Evolutionary conservation across 2,113 vertebrate genomes (phyloP), one percentile per base, ranked within the genome.

Genomic region (Vanacampus margaritifer): DNA sequence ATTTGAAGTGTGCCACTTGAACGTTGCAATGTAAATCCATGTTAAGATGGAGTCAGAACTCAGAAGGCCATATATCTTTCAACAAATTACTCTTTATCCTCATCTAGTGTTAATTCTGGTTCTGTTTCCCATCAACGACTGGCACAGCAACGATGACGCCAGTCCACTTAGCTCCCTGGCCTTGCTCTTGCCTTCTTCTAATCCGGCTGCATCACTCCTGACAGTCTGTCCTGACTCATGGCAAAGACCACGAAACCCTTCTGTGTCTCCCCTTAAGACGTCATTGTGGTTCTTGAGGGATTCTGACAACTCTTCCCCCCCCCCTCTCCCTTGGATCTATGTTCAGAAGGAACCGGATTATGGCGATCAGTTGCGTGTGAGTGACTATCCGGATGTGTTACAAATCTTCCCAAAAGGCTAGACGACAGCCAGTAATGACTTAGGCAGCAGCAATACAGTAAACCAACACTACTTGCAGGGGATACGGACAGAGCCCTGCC

Each of bases 351-450:
- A 64, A 76, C 77, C 59, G 26, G 26, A 57, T 77, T 69, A 67
- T 35, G 61, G 36, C 24, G 67, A 65, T 73, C 24, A 62, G 14
- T n/a, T 32, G 9, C 60, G 57, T 61, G 64, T 68, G 13, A 12
- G 46, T 68, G 16, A 53, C 78, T 72, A 73, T 41, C 72, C 50
- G 43, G 39, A 66, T 67, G 69, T 61, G 77, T 83, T 81, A 62
- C 77, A 83, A 63, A 78, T 80, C 84, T 83, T 85, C 84, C 78
- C 75, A 84, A 73, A n/a, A 69, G 73, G 77, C 50, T 39, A 39
- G 58, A 6, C 10, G 12, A 60, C 36, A 54, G 23, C 51, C 59
- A 68, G 75, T 83, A 77, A 87, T 73, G 77, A 41, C 73, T 87
- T 82, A 72, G 80, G 50, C 85, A 81, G 87, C 72, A 67, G 65